phyloP scores from a whole-genome alignment of 2,797 vertebrate species.

The Toxotes lorentzi region DNA sequence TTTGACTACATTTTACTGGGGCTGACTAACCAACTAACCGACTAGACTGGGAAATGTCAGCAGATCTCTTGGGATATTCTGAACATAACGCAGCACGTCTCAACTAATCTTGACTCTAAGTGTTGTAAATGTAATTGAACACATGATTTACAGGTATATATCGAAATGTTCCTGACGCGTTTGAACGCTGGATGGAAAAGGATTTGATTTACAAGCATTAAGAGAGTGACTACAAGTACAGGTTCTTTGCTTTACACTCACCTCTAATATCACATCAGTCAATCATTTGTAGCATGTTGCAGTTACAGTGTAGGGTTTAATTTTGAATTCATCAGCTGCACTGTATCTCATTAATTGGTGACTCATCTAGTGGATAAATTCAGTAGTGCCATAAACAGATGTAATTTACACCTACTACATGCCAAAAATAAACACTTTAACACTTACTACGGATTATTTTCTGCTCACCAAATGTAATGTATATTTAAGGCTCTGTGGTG shows the following conservation, averaged over 20 bases:
- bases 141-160: neutral
- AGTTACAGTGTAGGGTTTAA: slow-evolving; percentile 5
- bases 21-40: slow-evolving; percentile 40
- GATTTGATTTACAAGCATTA: slow-evolving; percentile 5
- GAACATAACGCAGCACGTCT: neutral
- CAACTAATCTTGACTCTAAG: slow-evolving; percentile 13
- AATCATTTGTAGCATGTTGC: neutral
- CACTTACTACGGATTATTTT: neutral
- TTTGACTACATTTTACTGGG: slow-evolving; percentile 43
- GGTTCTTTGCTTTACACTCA: neutral
- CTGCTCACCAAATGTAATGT: neutral
- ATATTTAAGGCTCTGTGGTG: neutral
- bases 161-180: neutral
- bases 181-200: neutral
- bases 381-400: neutral
- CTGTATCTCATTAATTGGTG: neutral
- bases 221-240: neutral
- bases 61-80: slow-evolving; percentile 32
- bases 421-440: neutral
- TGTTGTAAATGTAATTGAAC: slow-evolving; percentile 7
- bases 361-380: slow-evolving; percentile 7
- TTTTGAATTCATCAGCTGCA: slow-evolving; percentile 6
- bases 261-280: slow-evolving; percentile 5
- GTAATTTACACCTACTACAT: slow-evolving; percentile 2
- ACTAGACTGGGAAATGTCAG: slow-evolving; percentile 59